These are phyloP conservation scores for Pseudolycoriella hygida DNA, from an alignment of 2,888 invertebrate genomes.

Conservation along the genomic window DNA sequence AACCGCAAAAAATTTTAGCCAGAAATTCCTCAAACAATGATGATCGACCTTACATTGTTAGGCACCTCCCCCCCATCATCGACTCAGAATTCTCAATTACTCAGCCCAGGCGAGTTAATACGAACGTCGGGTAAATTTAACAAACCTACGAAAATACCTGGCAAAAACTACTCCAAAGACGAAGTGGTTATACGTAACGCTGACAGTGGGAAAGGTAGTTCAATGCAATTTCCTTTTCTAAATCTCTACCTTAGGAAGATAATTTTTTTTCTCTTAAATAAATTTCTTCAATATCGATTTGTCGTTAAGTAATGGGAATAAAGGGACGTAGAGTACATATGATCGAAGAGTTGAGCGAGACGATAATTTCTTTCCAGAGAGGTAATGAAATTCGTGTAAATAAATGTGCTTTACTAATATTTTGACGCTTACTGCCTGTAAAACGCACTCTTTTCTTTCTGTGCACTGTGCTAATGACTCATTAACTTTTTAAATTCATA, in stretches of 20 bases:
- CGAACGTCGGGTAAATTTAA: constrained; percentile 77
- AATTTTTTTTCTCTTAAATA: constrained; percentile 10
- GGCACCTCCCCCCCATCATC: constrained; percentile 37
- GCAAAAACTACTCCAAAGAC: constrained; percentile 87
- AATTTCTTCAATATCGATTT: constrained; percentile 3
- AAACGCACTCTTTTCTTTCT: no score
- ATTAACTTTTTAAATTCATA: no score
- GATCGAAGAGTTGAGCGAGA: constrained; percentile 97
- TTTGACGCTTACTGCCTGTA: no score
- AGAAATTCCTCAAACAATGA: constrained; percentile 11
- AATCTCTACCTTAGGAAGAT: constrained; percentile 4
- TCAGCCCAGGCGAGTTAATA: constrained; percentile 69
- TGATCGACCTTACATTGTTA: constrained; percentile 25
- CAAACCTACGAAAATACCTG: constrained; percentile 77
- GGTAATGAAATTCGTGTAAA: constrained; percentile 42
- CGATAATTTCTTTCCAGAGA: constrained; percentile 98
- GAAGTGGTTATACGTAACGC: constrained; percentile 90
- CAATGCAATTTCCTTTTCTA: background rate
- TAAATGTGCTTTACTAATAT: no score
- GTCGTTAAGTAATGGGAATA: constrained; percentile 99
- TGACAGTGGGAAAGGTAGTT: constrained; percentile 85
- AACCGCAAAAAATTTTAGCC: constrained; percentile 11
- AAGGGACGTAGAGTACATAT: constrained; percentile 95
- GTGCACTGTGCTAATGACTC: no score
- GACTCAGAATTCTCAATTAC: constrained; percentile 35